phyloP scores from a whole-genome alignment of 2,113 vertebrate genomes.

The Stigmatopora argus region DNA sequence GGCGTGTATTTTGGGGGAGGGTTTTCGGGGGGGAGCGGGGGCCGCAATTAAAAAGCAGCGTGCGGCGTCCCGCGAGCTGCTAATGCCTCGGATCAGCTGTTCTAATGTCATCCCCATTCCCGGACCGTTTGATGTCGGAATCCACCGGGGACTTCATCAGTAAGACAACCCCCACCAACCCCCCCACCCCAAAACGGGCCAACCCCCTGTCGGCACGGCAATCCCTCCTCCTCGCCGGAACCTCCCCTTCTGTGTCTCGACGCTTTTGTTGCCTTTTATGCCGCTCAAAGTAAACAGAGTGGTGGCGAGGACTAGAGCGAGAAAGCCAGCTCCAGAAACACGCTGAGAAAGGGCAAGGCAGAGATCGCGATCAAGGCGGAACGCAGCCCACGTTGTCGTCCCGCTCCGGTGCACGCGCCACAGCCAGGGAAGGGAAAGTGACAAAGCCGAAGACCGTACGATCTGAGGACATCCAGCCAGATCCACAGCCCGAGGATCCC shows the following conservation, averaged over 20 bases:
- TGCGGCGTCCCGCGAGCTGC: conserved; percentile 67
- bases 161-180: conserved; percentile 9
- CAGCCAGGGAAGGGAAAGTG: conserved; percentile 29
- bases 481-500: conserved; percentile 55
- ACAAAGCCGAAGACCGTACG: conserved; percentile 36
- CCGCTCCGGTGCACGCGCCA: conserved; percentile 46
- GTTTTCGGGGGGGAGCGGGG: conserved; percentile 22
- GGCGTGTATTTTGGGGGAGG: conserved; percentile 16
- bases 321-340: conserved; percentile 18
- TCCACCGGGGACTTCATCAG: conserved; percentile 56
- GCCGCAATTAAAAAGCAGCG: conserved; percentile 58
- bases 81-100: conserved; percentile 80
- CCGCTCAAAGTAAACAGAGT: conserved; percentile 79
- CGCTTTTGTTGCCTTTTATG: conserved; percentile 79
- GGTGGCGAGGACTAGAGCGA: conserved; percentile 35
- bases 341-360: conserved; percentile 21
- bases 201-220: conserved; percentile 48
- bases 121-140: conserved; percentile 67
- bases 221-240: conserved; percentile 51
- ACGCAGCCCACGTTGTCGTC: conserved; percentile 50
- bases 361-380: conserved; percentile 48
- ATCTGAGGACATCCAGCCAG: conserved; percentile 4
- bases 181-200: conserved; percentile 50
- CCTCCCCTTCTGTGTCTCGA: conserved; percentile 73
- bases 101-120: conserved; percentile 76